Conservation (phyloP, 2,888 invertebrate species). For the Morpho deidamia region DNA sequence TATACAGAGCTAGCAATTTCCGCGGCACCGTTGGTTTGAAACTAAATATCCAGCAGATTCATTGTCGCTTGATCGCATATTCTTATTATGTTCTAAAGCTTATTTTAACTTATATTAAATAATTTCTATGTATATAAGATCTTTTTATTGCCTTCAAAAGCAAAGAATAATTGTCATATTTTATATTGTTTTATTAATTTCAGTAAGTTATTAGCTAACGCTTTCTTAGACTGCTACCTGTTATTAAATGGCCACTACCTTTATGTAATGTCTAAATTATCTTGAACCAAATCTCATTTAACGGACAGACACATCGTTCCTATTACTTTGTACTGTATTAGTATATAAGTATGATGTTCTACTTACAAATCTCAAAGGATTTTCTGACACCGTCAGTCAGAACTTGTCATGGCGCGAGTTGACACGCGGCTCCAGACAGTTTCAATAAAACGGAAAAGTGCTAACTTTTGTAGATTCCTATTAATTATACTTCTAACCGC, state of each 20-base stretch:
- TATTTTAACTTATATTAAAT: no score
- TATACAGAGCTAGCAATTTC: slow-evolving; percentile 24
- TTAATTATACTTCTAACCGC: slow-evolving; percentile 36
- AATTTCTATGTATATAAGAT: no score
- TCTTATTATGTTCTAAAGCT: no score
- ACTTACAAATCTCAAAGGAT: slow-evolving; percentile 46
- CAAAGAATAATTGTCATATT: no score
- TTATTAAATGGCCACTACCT: no score
- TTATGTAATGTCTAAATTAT: no score
- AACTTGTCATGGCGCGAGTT: slow-evolving; percentile 63
- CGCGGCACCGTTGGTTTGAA: slow-evolving; percentile 3
- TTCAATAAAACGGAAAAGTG: slow-evolving; percentile 48
- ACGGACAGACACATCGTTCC: background rate
- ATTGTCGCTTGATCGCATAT: no score
- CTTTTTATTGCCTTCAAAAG: no score
- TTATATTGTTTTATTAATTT: no score
- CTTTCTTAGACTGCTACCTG: no score
- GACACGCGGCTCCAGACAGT: slow-evolving; percentile 50
- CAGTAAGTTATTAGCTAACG: no score
- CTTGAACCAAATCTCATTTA: background rate
- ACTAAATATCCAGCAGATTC: no score
- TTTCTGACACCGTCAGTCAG: slow-evolving; percentile 50
- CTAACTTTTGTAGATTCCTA: slow-evolving; percentile 47
- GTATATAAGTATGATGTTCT: slow-evolving; percentile 34
- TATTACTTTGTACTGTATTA: slow-evolving; percentile 1